Evolutionary conservation across 2,113 vertebrate genomes (phyloP), one percentile per base, ranked within the genome.

Genomic region (Leptocoma aspasia): DNA sequence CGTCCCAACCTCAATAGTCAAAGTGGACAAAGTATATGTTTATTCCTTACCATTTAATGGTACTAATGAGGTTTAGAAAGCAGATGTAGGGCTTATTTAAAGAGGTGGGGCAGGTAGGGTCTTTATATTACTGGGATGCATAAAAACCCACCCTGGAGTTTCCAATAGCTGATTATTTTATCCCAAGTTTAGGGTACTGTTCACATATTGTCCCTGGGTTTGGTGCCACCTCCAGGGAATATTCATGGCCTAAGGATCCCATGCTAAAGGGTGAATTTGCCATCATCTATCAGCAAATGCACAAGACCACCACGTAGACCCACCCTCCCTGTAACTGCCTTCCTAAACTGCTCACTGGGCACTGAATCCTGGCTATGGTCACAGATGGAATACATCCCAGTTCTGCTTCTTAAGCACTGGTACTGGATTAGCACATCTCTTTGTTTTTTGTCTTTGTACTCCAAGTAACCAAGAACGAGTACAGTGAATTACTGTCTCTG

Each of bases 301-400:
- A 18, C 0, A 0, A 64, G 13, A 23, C 2, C 70, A 33, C 2
- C 16, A 35, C 42, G 73, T 37, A 35, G 1, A 54, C 8, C 15
- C 35, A 24, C 21, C 50, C 47, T 18, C 37, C 68, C 26, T 42
- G 78, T 22, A 66, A 6, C 33, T 54, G 59, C 54, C 26, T 89
- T 81, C 64, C 76, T 52, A 75, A 86, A 22, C 22, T 35, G 28
- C 70, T 72, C 77, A 3, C 6, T 42, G 66, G 59, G 65, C 66
- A 11, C 57, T 30, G 33, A 27, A 37, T 82, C 30, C 54, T 89
- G 59, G 21, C 75, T 61, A 0, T 66, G 42, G 42, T 23, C 68
- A 59, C 1, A 1, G 21, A 50, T 12, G 23, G 59, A 93, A 72
- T 14, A 18, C 1, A 2, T 59, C 66, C 53, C 70, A 50, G 12